Evolutionary conservation across 2,888 invertebrate genomes (phyloP).

Genomic region (Crioceris asparagi): DNA sequence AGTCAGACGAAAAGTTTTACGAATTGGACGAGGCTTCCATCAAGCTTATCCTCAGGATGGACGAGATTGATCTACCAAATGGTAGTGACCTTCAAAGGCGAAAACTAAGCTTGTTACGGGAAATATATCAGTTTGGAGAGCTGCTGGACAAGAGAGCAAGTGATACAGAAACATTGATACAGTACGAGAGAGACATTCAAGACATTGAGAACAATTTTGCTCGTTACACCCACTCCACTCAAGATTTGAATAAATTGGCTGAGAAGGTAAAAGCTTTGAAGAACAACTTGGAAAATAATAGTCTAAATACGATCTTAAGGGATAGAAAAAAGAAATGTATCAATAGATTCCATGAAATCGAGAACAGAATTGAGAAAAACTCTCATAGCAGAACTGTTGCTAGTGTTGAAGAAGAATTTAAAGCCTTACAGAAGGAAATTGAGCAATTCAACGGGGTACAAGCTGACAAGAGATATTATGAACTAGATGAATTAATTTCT

Average conservation of each 20-base stretch:
- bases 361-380: constrained; percentile 8
- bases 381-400: not conserved
- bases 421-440: constrained; percentile 2
- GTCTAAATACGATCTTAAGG: constrained; percentile 13
- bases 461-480: constrained; percentile 6
- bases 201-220: constrained; percentile 13
- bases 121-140: constrained; percentile 18
- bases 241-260: constrained; percentile 8
- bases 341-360: constrained; percentile 11
- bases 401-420: not conserved
- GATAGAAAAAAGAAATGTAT: constrained; percentile 15
- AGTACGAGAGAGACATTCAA: constrained; percentile 18
- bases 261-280: constrained; percentile 6
- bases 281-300: constrained; percentile 4
- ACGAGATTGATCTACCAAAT: constrained; percentile 17
- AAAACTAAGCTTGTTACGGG: constrained; percentile 19
- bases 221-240: constrained; percentile 7
- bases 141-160: constrained; percentile 19
- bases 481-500: constrained; percentile 3
- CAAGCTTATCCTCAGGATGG: constrained; percentile 16
- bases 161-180: constrained; percentile 18
- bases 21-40: constrained; percentile 19
- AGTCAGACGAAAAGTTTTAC: constrained; percentile 17
- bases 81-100: constrained; percentile 14
- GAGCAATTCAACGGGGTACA: constrained; percentile 4